phyloP scores from a whole-genome alignment of 2,888 invertebrate genomes.

The Callyntrura guangdongensis region DNA sequence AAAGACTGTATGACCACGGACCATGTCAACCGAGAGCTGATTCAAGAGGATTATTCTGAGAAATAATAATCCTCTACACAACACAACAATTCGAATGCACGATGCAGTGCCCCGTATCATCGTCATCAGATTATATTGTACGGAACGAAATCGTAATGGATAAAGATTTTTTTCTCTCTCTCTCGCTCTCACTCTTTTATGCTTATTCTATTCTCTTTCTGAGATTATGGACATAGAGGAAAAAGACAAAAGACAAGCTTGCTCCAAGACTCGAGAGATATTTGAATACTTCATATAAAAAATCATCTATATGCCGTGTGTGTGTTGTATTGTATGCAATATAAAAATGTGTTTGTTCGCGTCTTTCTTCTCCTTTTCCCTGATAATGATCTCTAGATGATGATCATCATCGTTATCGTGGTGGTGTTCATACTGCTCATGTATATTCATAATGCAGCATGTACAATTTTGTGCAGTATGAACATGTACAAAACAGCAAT shows the following conservation, averaged over 20 bases:
- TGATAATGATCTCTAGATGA: constrained; percentile 35
- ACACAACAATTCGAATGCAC: constrained; percentile 30
- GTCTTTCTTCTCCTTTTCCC: neutral
- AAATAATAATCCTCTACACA: constrained; percentile 1
- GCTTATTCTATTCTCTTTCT: neutral
- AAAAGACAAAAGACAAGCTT: neutral
- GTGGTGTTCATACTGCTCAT: neutral
- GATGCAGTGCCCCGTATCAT: neutral
- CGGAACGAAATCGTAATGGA: constrained; percentile 29
- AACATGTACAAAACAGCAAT: constrained; percentile 23
- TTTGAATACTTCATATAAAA: constrained; percentile 3
- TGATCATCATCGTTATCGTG: neutral
- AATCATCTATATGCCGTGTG: neutral
- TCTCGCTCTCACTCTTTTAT: neutral
- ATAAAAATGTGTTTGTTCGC: neutral
- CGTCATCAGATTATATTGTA: neutral
- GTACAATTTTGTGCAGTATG: neutral
- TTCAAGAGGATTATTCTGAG: neutral
- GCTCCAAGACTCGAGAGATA: constrained; percentile 3
- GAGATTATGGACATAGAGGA: too few species aligned
- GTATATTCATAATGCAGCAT: neutral
- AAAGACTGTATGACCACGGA: neutral
- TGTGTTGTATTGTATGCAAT: neutral
- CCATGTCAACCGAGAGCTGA: neutral
- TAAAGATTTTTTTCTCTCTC: neutral